Evolutionary conservation across 2,888 invertebrate species (phyloP), one percentile per base, ranked within the genome.

Genomic region (Ichneumoninae sp.): DNA sequence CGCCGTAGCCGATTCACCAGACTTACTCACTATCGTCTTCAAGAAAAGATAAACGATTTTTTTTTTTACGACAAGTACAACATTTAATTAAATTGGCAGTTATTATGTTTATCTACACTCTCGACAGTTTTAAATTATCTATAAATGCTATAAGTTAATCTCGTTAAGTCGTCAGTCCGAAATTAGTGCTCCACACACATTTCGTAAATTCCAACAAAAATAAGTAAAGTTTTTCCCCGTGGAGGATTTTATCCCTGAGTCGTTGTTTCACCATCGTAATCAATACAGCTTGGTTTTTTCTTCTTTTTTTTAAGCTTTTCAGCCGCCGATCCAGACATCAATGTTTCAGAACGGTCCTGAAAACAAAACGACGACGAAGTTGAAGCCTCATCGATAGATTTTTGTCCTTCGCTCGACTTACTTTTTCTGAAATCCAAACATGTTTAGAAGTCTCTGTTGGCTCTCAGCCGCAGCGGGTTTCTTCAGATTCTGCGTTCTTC

Each of bases 341-440:
- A 22, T 87, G 86, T 60, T 86, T 87, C 16, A 87, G 75, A 52
- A 71, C 71, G 68, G 86, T 75, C 75, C 87, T 87, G 82, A 22
- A 86, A 87, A 60, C 33, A n/a, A 72, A 70, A 66, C 8, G 1
- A 40, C 13, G 36, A 50, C 10, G 16, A 3, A 60, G n/a, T 13
- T 84, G 30, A 33, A 50, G 19, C 13, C 10, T 62, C 16, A 16
- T 62, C 33, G 30, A 33, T 5, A 10, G 7, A 16, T 30, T 62
- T 16, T n/a, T n/a, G 33, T 16, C 60, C 52, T 26, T 50, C 62
- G 26, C 70, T 44, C 60, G 76, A 93, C 93, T 91, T 93, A 96
- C 95, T 95, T 95, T 90, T 95, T 96, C 89, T 96, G 94, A 90
- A 96, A 96, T 30, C 96, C 96, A 92, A 95, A 96, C 94, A 94